phyloP scores from a whole-genome alignment of 2,888 invertebrate genomes.

The Nysson spinosus region DNA sequence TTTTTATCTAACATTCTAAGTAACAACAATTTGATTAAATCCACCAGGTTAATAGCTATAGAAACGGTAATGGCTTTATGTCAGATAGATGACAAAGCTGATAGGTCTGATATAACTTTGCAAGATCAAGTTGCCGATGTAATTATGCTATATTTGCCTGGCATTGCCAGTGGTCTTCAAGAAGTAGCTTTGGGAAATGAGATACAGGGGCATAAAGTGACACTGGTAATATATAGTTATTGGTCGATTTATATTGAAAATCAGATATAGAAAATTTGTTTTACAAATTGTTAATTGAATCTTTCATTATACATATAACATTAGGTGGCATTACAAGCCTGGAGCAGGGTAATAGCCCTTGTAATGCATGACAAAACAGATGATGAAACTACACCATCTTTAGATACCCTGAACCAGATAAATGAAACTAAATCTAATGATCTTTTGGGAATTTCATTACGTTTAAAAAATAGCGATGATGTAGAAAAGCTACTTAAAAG shows the following conservation, averaged over 20 bases:
- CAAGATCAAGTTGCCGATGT: slow-evolving; percentile 80
- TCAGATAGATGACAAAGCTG: slow-evolving; percentile 80
- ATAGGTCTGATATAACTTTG: slow-evolving; percentile 79
- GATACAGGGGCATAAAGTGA: slow-evolving; percentile 82
- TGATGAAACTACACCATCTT: slow-evolving; percentile 40
- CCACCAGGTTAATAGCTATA: slow-evolving; percentile 78
- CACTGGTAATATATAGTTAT: slow-evolving; percentile 78
- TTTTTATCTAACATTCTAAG: slow-evolving; percentile 13
- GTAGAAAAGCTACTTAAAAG: slow-evolving; percentile 75
- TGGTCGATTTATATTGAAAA: slow-evolving; percentile 1
- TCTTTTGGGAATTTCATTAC: slow-evolving; percentile 46
- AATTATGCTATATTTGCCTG: slow-evolving; percentile 83
- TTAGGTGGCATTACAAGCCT: slow-evolving; percentile 77
- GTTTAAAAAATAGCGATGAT: slow-evolving; percentile 66
- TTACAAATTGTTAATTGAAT: neutral
- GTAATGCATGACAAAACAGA: slow-evolving; percentile 76
- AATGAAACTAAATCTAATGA: slow-evolving; percentile 58
- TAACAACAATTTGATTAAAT: slow-evolving; percentile 1
- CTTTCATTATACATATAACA: slow-evolving; percentile 33
- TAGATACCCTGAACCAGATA: slow-evolving; percentile 45
- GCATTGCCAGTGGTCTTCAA: slow-evolving; percentile 81
- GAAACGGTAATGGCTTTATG: slow-evolving; percentile 83
- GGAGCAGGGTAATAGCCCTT: slow-evolving; percentile 77
- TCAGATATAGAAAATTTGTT: neutral
- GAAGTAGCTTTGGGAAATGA: slow-evolving; percentile 80